These are phyloP conservation scores for Notarius quadriscutis DNA, from an alignment of 2,113 vertebrate genomes.

Conservation along the genomic window DNA sequence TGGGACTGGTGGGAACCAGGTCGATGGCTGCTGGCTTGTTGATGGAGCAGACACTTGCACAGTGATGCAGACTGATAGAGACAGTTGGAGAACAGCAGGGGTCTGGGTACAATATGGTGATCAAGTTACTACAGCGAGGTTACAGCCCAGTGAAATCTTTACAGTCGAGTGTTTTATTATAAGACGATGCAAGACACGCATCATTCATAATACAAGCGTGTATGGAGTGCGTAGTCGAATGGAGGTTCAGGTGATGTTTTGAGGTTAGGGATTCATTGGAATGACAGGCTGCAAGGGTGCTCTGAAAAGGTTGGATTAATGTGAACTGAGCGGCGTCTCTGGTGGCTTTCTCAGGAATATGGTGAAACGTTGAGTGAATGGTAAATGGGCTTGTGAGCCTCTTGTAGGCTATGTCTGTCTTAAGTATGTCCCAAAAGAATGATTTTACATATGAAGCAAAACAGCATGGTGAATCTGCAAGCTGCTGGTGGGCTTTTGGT, in stretches of 20 bases:
- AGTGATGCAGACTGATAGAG: constrained; percentile 11
- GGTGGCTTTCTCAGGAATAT: constrained; percentile 51
- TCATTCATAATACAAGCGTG: not conserved
- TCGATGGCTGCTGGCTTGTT: constrained; percentile 8
- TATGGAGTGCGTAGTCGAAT: not conserved
- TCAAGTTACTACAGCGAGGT: constrained; percentile 9
- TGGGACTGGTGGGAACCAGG: constrained; percentile 8
- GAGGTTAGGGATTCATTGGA: not conserved
- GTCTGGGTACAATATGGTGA: not conserved
- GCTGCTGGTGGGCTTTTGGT: constrained; percentile 18
- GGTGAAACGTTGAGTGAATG: constrained; percentile 30
- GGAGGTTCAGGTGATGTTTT: constrained; percentile 7
- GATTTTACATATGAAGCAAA: not conserved
- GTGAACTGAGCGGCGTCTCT: constrained; percentile 55
- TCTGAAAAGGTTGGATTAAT: constrained; percentile 42
- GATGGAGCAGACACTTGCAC: not conserved
- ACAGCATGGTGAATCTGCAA: not conserved
- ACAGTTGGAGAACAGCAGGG: not conserved
- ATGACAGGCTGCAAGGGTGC: not conserved
- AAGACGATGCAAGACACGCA: not conserved
- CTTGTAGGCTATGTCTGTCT: not conserved
- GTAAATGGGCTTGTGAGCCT: constrained; percentile 40
- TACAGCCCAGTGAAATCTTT: not conserved
- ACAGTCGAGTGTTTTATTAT: not conserved
- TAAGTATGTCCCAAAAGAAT: not conserved